Percentiles rank a stretch among this genome's conserved stretches.
Conservation (phyloP, 2,888 invertebrate genomes). For the Volucella inflata region DNA sequence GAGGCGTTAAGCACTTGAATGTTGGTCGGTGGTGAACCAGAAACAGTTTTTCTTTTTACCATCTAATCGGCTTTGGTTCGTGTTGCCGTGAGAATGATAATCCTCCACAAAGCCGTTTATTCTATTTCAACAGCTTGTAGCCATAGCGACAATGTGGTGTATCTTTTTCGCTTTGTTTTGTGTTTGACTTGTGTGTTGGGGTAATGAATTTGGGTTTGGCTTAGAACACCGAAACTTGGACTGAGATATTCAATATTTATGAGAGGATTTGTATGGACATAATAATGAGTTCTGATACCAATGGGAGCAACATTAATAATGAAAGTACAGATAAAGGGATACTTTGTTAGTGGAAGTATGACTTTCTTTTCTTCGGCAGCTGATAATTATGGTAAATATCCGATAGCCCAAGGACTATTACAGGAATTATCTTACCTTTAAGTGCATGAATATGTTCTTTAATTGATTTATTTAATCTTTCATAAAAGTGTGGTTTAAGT, state of each 20-base stretch:
- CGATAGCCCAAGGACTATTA: constrained; percentile 32
- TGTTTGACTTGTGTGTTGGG: background rate
- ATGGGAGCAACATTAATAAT: background rate
- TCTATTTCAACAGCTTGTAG: constrained; percentile 29
- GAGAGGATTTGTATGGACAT: constrained; percentile 57
- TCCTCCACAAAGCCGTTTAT: constrained; percentile 45
- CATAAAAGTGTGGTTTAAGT: too few relatives aligned
- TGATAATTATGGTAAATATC: constrained; percentile 34
- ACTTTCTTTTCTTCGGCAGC: constrained; percentile 13
- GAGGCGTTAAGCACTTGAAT: constrained; percentile 47
- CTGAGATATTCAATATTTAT: constrained; percentile 62
- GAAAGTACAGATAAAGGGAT: background rate
- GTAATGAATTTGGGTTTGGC: background rate
- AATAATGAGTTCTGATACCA: constrained; percentile 33
- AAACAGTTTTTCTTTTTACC: constrained; percentile 25
- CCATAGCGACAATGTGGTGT: background rate
- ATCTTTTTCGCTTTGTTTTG: constrained; percentile 15
- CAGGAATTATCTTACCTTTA: constrained; percentile 13
- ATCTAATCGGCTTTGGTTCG: constrained; percentile 56
- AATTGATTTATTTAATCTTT: too few relatives aligned
- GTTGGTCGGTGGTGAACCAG: constrained; percentile 42
- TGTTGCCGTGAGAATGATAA: constrained; percentile 58
- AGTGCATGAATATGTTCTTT: too few relatives aligned
- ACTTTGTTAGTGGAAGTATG: constrained; percentile 8
- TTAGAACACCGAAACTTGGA: background rate